These are phyloP conservation scores for Cotesia congregata DNA, from an alignment of 2,888 invertebrate genomes.

Conservation along the genomic window DNA sequence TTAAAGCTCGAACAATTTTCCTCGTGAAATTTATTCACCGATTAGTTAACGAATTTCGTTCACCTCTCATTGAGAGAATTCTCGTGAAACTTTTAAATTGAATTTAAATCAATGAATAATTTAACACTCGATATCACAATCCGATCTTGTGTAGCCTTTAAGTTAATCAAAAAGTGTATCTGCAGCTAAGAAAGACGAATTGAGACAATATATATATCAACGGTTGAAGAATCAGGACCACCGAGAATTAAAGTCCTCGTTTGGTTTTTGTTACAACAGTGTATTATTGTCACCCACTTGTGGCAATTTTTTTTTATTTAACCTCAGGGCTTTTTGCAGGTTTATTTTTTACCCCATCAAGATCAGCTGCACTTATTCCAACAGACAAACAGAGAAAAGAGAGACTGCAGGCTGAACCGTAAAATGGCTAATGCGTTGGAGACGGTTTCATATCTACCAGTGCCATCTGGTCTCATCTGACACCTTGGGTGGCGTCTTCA, in stretches of 20 bases:
- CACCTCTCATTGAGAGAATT: neutral
- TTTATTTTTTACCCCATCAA: slow-evolving; percentile 35
- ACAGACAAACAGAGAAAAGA: slow-evolving; percentile 16
- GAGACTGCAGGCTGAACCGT: slow-evolving; percentile 45
- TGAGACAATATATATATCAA: neutral
- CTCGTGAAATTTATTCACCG: neutral
- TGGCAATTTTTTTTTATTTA: slow-evolving; percentile 52
- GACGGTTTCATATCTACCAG: slow-evolving; percentile 57
- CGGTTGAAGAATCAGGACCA: slow-evolving; percentile 26
- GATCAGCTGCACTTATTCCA: slow-evolving; percentile 31
- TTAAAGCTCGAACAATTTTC: neutral
- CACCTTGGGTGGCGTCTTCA: slow-evolving; percentile 62
- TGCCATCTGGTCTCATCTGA: slow-evolving; percentile 62
- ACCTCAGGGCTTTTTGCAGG: neutral
- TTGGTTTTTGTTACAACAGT: slow-evolving; percentile 21
- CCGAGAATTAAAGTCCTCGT: slow-evolving; percentile 27
- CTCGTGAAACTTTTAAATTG: neutral
- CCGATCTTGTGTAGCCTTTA: slow-evolving; percentile 14
- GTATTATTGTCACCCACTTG: slow-evolving; percentile 61
- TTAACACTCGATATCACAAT: slow-evolving; percentile 3
- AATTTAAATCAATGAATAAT: slow-evolving; percentile 21
- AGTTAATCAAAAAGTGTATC: slow-evolving; percentile 2
- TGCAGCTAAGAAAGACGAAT: neutral
- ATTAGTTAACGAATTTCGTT: neutral
- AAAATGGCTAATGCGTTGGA: slow-evolving; percentile 62